A percentile compares a stretch with the other conserved stretches of the same genome.
Evolutionary conservation across 2,113 vertebrate species (phyloP).

Genomic region (Anthoscopus minutus): DNA sequence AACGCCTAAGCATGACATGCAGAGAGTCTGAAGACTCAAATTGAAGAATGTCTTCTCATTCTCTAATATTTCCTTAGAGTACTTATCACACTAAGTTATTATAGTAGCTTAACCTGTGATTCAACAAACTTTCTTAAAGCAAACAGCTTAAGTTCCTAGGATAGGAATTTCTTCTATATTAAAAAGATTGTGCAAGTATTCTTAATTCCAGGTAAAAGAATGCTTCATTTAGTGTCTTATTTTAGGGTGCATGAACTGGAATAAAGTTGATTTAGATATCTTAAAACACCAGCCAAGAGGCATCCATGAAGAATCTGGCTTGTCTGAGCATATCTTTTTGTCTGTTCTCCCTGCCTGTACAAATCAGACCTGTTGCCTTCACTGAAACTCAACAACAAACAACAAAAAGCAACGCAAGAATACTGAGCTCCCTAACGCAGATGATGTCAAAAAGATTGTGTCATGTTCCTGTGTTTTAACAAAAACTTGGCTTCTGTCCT

Average conservation of each 20-base stretch:
- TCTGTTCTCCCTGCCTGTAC: not conserved
- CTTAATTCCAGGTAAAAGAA: not conserved
- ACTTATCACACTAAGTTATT: not conserved
- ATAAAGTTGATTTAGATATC: not conserved
- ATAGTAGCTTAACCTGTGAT: not conserved
- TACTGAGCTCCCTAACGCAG: not conserved
- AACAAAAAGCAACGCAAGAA: not conserved
- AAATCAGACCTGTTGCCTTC: not conserved
- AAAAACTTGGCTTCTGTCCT: not conserved
- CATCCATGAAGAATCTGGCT: not conserved
- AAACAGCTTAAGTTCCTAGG: not conserved
- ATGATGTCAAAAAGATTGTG: not conserved
- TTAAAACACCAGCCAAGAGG: not conserved
- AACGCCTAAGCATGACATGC: accelerated
- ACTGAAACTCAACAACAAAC: not conserved
- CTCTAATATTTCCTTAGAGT: not conserved
- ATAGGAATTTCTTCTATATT: not conserved
- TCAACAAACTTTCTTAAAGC: not conserved
- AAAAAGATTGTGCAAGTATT: not conserved
- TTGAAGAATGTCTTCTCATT: not conserved
- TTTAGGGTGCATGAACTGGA: not conserved
- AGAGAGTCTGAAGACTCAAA: not conserved
- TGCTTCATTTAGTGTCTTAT: not conserved
- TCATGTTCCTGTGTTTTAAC: not conserved
- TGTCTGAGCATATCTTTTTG: not conserved